Conservation (phyloP, 2,888 invertebrate species). For the Lamellibrachia satsuma region DNA sequence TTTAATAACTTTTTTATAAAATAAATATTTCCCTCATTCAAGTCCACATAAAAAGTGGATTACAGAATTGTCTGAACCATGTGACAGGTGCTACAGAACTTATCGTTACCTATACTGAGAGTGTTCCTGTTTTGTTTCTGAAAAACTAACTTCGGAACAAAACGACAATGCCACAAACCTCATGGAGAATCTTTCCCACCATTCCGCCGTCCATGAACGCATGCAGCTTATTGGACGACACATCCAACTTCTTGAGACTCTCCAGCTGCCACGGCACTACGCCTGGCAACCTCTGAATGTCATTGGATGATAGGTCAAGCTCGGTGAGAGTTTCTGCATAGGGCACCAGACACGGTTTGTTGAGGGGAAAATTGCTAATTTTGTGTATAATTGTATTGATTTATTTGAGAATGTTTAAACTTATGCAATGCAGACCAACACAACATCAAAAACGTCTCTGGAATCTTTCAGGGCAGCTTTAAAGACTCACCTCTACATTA, state of each 20-base stretch:
- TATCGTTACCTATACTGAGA: too few relatives aligned
- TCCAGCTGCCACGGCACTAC: constrained; percentile 27
- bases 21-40: too few relatives aligned
- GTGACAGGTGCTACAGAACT: too few relatives aligned
- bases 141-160: background rate
- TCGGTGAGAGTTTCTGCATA: constrained; percentile 18
- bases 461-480: too few relatives aligned
- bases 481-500: too few relatives aligned
- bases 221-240: constrained; percentile 23
- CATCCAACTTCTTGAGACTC: constrained; percentile 22
- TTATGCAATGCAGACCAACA: too few relatives aligned
- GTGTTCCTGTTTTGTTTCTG: background rate
- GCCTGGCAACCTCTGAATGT: constrained; percentile 20
- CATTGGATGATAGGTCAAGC: constrained; percentile 23
- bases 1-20: too few relatives aligned
- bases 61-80: too few relatives aligned
- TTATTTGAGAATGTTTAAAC: too few relatives aligned
- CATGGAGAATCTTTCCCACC: background rate
- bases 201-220: background rate
- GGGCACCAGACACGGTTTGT: background rate
- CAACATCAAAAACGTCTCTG: too few relatives aligned
- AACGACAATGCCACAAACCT: background rate
- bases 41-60: too few relatives aligned
- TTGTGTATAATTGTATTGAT: too few relatives aligned
- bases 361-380: background rate